phyloP scores from a whole-genome alignment of 2,888 invertebrate genomes.

The Himalopsyche anomala region DNA sequence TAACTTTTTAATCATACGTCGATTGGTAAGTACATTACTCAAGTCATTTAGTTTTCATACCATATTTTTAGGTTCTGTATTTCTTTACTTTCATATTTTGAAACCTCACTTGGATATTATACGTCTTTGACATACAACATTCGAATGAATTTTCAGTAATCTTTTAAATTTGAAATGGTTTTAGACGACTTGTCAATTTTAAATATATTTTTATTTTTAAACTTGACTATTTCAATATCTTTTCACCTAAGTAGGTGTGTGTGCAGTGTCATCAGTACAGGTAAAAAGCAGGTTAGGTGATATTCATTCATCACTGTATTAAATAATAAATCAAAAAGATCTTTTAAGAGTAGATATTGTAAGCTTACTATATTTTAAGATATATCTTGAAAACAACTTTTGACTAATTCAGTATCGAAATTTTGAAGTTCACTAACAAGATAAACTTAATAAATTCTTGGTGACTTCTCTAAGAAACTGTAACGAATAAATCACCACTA shows the following conservation, averaged over 20 bases:
- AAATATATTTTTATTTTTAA: constrained; percentile 29
- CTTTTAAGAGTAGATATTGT: too few relatives aligned
- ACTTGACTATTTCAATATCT: constrained; percentile 51
- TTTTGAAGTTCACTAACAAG: too few relatives aligned
- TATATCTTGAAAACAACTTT: too few relatives aligned
- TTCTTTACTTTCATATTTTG: constrained; percentile 60
- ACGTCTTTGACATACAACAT: constrained; percentile 36
- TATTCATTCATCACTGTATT: not conserved
- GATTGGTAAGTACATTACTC: constrained; percentile 54
- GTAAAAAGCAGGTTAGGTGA: constrained; percentile 55
- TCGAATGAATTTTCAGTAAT: not conserved
- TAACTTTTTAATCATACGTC: constrained; percentile 53
- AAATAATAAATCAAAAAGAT: too few relatives aligned
- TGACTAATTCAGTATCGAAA: too few relatives aligned
- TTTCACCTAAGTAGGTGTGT: constrained; percentile 59
- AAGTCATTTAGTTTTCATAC: constrained; percentile 50
- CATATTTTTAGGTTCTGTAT: constrained; percentile 61
- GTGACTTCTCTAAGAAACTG: too few relatives aligned
- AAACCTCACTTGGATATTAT: constrained; percentile 36
- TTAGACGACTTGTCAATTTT: constrained; percentile 25
- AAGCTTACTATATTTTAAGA: too few relatives aligned
- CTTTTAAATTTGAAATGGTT: constrained; percentile 10
- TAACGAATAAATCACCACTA: too few relatives aligned
- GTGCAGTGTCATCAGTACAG: constrained; percentile 63
- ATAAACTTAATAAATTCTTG: too few relatives aligned